Base-by-base conservation (phyloP, 2,797 vertebrate species). In the Aeoliscus strigatus region DNA sequence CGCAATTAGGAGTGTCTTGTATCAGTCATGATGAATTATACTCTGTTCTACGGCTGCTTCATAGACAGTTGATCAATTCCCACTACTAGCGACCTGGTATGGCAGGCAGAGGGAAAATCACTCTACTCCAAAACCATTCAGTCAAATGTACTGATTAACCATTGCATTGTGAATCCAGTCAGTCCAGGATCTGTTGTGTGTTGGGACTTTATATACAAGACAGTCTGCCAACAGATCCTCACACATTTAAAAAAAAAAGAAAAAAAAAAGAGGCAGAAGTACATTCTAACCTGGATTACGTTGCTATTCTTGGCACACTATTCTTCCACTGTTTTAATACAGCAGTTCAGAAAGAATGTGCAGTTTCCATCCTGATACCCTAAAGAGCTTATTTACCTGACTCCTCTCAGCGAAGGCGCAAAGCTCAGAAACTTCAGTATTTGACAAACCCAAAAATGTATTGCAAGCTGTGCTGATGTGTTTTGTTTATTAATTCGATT, bases 11-110 rank as follows among this genome's bases (percentile, higher is more conserved):
- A 41, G 71, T 64, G 79, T 81, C 81, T 81, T 75, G 74, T 81
- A 80, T 83, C 80, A 75, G 70, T 63, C 69, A 44, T 77, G 75
- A 83, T 83, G 71, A 82, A 86, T 83, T 74, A 82, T 83, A 74
- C 74, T 76, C 75, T 76, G 64, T 75, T 80, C 64, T 71, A 53
- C 61, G 55, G 66, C 73, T 21, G 66, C 26, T 69, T 65, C 66
- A 80, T 62, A 67, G 82, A 82, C 73, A 79, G 63, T 63, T 78
- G 79, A 82, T 86, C 80, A 83, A 81, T 85, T n/a, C 37, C 49
- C 41, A 66, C 60, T 75, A 75, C 56, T 51, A 52, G 61, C 71
- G 70, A 63, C 51, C 66, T 29, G 52, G 69, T 58, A 50, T 38
- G 43, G 60, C 68, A 18, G 58, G 39, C 43, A 13, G 9, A 37